Evolutionary conservation across 2,888 invertebrate genomes (phyloP).

Genomic region (Pyrochroa serraticornis): DNA sequence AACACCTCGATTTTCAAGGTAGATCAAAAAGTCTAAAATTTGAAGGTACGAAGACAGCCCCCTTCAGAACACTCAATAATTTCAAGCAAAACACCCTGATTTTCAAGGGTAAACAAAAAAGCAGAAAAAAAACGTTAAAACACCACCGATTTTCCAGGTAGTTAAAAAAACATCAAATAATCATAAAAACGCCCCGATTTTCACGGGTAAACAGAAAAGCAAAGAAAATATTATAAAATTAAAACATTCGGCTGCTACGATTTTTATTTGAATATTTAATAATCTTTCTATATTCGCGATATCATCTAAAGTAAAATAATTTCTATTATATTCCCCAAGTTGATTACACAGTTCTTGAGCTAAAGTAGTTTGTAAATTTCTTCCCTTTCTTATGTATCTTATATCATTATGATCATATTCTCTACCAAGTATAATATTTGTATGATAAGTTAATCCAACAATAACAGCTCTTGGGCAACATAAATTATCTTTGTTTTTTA

Average conservation of each 20-base stretch:
- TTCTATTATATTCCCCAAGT: conserved; percentile 10
- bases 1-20: neutral
- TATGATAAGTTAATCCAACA: neutral
- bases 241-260: too few relatives aligned
- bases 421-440: neutral
- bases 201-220: neutral
- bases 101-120: neutral
- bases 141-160: neutral
- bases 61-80: neutral
- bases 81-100: neutral
- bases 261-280: too few relatives aligned
- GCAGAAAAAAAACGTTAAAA: neutral
- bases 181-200: too few relatives aligned
- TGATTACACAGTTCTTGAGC: conserved; percentile 12
- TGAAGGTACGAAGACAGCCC: neutral
- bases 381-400: neutral
- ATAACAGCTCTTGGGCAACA: too few relatives aligned
- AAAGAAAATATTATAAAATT: neutral
- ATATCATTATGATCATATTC: conserved; percentile 9
- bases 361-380: conserved; percentile 11
- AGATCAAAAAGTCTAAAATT: neutral
- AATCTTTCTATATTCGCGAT: too few relatives aligned
- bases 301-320: too few relatives aligned
- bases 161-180: neutral
- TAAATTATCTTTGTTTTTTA: too few relatives aligned